A percentile compares a stretch with the other conserved stretches of the same genome.
phyloP scores from a whole-genome alignment of 2,888 invertebrate species.

The Pterostichus niger region DNA sequence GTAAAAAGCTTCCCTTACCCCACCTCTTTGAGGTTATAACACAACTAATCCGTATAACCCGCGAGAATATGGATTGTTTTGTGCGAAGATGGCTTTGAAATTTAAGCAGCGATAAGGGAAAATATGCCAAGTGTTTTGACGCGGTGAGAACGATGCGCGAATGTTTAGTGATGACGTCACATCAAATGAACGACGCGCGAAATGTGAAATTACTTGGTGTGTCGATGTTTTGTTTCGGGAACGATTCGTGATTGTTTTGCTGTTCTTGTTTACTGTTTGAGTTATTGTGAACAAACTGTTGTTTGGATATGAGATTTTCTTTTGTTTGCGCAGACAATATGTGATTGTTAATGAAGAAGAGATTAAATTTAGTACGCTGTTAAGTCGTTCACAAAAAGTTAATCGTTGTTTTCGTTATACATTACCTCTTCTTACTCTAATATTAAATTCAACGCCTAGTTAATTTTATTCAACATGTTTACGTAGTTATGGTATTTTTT shows the following conservation, averaged over 20 bases:
- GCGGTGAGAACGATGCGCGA: no score
- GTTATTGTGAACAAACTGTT: background rate
- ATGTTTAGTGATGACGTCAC: slow-evolving; percentile 10
- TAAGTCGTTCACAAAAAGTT: slow-evolving; percentile 1
- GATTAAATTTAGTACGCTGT: background rate
- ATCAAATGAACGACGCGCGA: background rate
- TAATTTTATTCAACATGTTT: no score
- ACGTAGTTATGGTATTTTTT: no score
- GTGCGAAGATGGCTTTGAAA: slow-evolving; percentile 16
- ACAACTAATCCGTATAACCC: slow-evolving; percentile 13
- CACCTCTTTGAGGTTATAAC: background rate
- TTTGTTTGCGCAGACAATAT: background rate
- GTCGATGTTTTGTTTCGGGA: slow-evolving; percentile 8
- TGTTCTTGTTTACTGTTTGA: background rate
- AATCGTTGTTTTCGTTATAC: no score
- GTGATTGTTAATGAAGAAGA: slow-evolving; percentile 5
- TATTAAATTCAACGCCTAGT: no score
- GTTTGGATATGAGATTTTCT: slow-evolving; percentile 19
- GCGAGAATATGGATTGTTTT: slow-evolving; percentile 23
- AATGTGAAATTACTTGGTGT: background rate
- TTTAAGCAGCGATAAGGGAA: slow-evolving; percentile 13
- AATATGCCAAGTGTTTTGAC: slow-evolving; percentile 2
- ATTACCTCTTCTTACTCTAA: no score
- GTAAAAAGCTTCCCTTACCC: background rate
- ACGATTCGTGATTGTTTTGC: slow-evolving; percentile 1